These are phyloP conservation scores for Tachuris rubrigastra DNA, from an alignment of 2,113 vertebrate genomes.

Conservation along the genomic window DNA sequence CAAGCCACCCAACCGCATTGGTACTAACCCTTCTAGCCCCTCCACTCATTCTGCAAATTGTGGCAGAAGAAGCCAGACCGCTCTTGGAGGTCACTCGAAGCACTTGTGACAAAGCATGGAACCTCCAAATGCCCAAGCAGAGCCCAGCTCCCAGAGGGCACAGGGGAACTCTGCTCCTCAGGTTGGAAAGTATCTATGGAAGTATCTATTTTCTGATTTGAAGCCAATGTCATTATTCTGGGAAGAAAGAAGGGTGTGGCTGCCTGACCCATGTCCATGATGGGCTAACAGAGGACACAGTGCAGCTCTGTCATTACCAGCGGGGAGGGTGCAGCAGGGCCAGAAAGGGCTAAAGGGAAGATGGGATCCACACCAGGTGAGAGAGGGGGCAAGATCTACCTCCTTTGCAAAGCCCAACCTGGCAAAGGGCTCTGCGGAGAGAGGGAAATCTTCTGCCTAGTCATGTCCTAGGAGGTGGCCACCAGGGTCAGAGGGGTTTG, in stretches of 20 bases:
- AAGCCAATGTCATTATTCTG: background rate
- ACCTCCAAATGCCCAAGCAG: background rate
- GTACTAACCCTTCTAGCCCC: background rate
- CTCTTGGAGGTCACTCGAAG: background rate
- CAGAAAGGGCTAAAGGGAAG: background rate
- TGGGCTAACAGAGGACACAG: fast-evolving
- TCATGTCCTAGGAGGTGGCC: background rate
- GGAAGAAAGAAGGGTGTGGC: slow-evolving; percentile 1
- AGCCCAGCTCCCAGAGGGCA: background rate
- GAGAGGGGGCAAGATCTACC: background rate
- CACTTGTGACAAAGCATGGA: background rate
- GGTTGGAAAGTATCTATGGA: background rate
- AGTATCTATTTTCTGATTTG: background rate
- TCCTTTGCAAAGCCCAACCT: background rate
- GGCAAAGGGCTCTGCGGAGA: background rate
- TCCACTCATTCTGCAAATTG: background rate
- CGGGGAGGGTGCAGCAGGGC: background rate
- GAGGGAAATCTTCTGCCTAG: background rate
- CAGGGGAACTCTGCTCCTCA: background rate
- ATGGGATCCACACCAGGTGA: background rate
- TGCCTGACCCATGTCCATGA: background rate
- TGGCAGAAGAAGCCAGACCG: background rate
- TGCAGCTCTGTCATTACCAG: background rate
- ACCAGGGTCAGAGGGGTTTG: background rate
- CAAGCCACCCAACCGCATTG: background rate